These are phyloP conservation scores for Ceyx cyanopectus DNA, from an alignment of 2,113 vertebrate species.

Conservation along the genomic window DNA sequence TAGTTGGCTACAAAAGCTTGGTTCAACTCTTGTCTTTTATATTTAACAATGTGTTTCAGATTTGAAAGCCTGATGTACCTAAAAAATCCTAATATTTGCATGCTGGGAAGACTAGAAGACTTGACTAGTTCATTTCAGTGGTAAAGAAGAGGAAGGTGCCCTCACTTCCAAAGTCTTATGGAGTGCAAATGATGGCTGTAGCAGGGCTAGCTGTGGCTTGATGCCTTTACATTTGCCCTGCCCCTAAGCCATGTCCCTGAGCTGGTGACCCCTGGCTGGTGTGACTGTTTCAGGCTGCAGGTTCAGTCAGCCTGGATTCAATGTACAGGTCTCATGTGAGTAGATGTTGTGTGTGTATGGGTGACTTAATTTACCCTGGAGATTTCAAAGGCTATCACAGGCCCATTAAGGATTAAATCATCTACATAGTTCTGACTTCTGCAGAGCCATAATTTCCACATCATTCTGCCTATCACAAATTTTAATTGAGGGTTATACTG, in stretches of 20 bases:
- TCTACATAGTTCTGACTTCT: not conserved
- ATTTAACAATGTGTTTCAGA: not conserved
- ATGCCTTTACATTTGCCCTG: not conserved
- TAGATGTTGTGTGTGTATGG: not conserved
- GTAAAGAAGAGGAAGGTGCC: not conserved
- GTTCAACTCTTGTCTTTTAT: not conserved
- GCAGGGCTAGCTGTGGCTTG: not conserved
- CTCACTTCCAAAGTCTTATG: not conserved
- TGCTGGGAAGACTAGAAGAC: not conserved
- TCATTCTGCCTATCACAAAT: not conserved
- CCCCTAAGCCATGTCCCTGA: not conserved
- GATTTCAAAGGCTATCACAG: not conserved
- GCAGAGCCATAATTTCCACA: not conserved
- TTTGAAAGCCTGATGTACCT: not conserved
- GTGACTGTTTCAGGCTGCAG: not conserved
- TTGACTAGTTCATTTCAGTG: not conserved
- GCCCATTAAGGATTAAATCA: not conserved
- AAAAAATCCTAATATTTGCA: not conserved
- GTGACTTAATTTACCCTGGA: not conserved
- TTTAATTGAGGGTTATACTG: not conserved
- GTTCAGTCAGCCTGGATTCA: fast-evolving
- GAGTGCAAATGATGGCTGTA: not conserved
- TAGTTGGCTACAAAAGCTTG: not conserved
- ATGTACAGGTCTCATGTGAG: not conserved
- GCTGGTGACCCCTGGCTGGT: not conserved